Percentiles rank a stretch among this genome's conserved stretches.
Evolutionary conservation across 1,140 invertebrate species (phyloP).

Genomic region (Dufourea novaeangliae): DNA sequence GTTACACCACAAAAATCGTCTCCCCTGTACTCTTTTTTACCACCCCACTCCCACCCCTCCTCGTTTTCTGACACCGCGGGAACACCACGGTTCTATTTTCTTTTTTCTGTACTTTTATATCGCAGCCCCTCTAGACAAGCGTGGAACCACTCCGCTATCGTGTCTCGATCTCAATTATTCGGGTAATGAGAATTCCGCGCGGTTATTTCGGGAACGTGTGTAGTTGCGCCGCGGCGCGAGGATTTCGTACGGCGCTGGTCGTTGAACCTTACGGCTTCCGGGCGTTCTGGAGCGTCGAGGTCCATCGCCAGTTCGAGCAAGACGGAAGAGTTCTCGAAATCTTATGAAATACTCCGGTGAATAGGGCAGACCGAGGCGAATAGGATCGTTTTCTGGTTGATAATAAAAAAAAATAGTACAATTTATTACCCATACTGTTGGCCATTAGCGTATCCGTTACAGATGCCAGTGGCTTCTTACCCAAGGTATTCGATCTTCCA

Average conservation of each 20-base stretch:
- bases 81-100: background rate
- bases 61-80: conserved; percentile 10
- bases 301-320: background rate
- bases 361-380: no score
- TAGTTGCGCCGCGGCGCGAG: background rate
- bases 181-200: conserved; percentile 47
- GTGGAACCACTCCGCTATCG: conserved; percentile 19
- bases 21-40: no score
- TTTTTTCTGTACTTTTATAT: background rate
- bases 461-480: no score
- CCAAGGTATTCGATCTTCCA: no score
- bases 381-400: no score
- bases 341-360: no score
- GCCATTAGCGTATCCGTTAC: no score
- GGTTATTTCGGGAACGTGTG: conserved; percentile 44
- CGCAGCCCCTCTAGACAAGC: background rate
- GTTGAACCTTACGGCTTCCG: conserved; percentile 32
- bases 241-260: conserved; percentile 21
- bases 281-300: background rate
- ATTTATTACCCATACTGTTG: no score
- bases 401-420: no score
- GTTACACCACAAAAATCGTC: conserved; percentile 38
- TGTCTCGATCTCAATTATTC: conserved; percentile 44
- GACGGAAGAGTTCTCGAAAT: no score
- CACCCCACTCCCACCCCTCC: conserved; percentile 1